Percentiles rank a stretch among this genome's conserved stretches.
phyloP scores from a whole-genome alignment of 2,113 vertebrate genomes.

The Perca flavescens region DNA sequence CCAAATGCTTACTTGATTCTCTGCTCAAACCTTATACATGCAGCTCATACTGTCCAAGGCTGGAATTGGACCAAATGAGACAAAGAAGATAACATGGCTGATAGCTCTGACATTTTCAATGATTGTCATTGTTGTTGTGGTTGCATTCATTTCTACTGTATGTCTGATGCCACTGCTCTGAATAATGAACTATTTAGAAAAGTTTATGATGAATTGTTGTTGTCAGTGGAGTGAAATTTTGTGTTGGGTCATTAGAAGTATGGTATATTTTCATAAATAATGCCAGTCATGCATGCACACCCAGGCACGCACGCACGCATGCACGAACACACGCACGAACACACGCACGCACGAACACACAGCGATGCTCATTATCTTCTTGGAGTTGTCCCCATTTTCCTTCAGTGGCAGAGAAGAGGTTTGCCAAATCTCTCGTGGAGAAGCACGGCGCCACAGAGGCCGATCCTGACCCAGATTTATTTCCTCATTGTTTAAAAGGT shows the following conservation, averaged over 20 bases:
- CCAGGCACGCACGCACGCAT: conserved; percentile 22
- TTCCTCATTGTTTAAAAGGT: conserved; percentile 46
- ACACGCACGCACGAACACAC: not conserved
- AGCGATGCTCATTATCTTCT: conserved; percentile 75
- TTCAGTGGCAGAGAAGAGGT: conserved; percentile 47
- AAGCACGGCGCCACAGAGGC: conserved; percentile 56
- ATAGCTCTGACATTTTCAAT: conserved; percentile 49
- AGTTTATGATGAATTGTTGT: conserved; percentile 49
- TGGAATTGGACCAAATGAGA: conserved; percentile 42
- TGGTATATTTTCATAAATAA: conserved; percentile 60
- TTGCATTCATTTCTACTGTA: conserved; percentile 1
- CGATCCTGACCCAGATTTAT: conserved; percentile 71
- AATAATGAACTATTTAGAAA: conserved; percentile 51
- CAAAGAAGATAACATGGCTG: conserved; percentile 36
- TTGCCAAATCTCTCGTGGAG: conserved; percentile 64
- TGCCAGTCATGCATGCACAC: conserved; percentile 8
- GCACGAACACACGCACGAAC: conserved; percentile 16
- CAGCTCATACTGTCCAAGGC: not conserved
- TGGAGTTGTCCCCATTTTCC: conserved; percentile 74
- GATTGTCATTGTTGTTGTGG: conserved; percentile 39
- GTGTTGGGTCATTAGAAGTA: conserved; percentile 60
- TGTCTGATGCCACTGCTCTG: not conserved
- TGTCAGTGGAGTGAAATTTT: conserved; percentile 31
- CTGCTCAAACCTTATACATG: conserved; percentile 23
- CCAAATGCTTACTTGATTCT: conserved; percentile 39